These are phyloP conservation scores for Spea hammondii DNA, from an alignment of 2,797 vertebrate genomes.

Conservation along the genomic window DNA sequence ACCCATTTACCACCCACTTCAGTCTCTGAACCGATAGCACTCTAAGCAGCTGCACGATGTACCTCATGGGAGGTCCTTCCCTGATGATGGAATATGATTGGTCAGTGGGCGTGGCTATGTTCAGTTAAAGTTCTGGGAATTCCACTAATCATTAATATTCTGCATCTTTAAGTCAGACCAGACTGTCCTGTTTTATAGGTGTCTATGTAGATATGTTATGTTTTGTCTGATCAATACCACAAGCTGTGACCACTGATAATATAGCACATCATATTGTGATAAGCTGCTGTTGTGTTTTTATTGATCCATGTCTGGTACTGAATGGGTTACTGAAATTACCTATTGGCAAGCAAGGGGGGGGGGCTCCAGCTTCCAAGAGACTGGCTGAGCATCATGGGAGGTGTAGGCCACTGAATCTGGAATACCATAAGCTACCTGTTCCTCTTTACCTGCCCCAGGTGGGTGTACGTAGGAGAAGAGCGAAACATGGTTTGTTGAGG, in stretches of 20 bases:
- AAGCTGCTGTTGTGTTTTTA: background rate
- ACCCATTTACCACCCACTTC: background rate
- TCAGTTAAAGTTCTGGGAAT: background rate
- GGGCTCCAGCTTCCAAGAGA: no score
- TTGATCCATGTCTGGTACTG: background rate
- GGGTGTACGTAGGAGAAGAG: no score
- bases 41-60: background rate
- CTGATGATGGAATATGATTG: background rate
- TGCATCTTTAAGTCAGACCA: background rate
- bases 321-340: background rate
- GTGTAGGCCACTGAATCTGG: no score
- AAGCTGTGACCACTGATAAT: conserved; percentile 3
- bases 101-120: background rate
- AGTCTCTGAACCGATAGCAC: no score
- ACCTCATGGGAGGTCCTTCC: background rate
- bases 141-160: conserved; percentile 5
- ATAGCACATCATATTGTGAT: background rate
- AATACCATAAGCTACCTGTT: no score
- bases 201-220: background rate
- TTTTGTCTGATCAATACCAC: background rate
- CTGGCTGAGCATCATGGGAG: no score
- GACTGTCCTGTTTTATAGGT: background rate
- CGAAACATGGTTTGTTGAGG: no score
- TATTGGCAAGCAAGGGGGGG: background rate
- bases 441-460: no score